Base-by-base conservation (phyloP, 1,140 invertebrate genomes). In the Zophobas atratus region DNA sequence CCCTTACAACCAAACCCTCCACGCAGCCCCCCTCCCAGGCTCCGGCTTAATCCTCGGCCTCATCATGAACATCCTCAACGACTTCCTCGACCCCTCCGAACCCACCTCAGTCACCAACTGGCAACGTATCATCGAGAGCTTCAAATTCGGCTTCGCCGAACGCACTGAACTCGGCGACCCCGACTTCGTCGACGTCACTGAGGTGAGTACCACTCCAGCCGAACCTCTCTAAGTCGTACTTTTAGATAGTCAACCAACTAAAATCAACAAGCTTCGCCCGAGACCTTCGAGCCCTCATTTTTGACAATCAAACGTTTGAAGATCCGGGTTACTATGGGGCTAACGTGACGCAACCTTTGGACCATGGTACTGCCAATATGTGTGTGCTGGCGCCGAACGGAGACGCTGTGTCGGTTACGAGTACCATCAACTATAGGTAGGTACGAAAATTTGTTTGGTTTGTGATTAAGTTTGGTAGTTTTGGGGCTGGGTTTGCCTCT, bases 81-180 rank as follows among this genome's bases (percentile, higher is more conserved):
- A 88, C 0, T 89, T 92, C 78, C 81, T 92, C 1, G 86, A 89
- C 77, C 80, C 81, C 33, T 84, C 78, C 2, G 79, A 85, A 35
- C 78, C 84, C 1, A 57, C 78, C 38, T 70, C 84, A 0, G 77
- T 86, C 3, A 84, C 84, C 8, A 86, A 87, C 78, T 92, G 91
- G 88, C 97, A 98, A 78, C 91, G 95, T 39, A 91, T 99, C 38
- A 88, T 95, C 1, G 97, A 99, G 87, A 92, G 95, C 0, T 97
- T 98, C 84, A 99, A 99, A 87, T 98, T 95, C 90, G 96, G 93
- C n/a, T 99, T 97, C 86, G 97, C 95, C 0, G 91, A 91, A 81
- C 88, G 98, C 75, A 96, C 95, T 1, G 89, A 93, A 76, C 87
- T 99, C 46, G 98, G 94, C 0, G 98, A 99, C 90, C 90, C 92